phyloP scores from a whole-genome alignment of 2,113 vertebrate species.

The Hippocampus comes region DNA sequence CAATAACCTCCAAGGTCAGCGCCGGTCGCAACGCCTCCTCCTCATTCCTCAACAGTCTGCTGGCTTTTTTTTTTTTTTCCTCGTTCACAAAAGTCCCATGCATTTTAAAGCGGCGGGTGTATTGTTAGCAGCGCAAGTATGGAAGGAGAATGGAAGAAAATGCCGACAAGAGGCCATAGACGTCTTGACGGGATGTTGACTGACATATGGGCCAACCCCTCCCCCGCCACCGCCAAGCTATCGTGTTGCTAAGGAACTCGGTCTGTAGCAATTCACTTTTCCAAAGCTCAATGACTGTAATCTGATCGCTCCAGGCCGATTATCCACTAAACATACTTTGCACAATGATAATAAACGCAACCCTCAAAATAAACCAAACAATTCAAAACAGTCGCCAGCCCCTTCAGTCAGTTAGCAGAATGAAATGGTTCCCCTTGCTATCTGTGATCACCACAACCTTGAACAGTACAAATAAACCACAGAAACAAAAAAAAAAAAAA shows the following conservation, averaged over 20 bases:
- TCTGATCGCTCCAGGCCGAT: not conserved
- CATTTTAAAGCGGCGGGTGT: constrained; percentile 53
- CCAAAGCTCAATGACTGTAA: not conserved
- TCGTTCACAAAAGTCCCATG: constrained; percentile 23
- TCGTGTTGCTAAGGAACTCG: not conserved
- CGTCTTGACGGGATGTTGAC: constrained; percentile 42
- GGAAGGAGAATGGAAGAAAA: constrained; percentile 41
- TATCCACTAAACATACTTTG: not conserved
- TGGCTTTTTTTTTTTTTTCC: not conserved
- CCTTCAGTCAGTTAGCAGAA: no score
- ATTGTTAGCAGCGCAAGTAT: constrained; percentile 51
- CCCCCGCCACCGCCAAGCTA: not conserved
- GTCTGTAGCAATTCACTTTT: not conserved
- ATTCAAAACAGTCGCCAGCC: no score
- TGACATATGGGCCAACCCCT: constrained; percentile 22
- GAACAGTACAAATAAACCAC: no score
- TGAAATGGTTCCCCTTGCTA: no score
- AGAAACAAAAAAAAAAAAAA: no score
- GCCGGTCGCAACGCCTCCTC: constrained; percentile 36
- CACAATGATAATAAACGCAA: no score
- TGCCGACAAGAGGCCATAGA: constrained; percentile 45
- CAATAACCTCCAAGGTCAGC: constrained; percentile 74
- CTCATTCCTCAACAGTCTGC: constrained; percentile 15
- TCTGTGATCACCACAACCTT: no score
- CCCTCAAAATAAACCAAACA: no score